These are phyloP conservation scores for Zaprionus ornatus DNA, from an alignment of 1,140 invertebrate species.

Conservation along the genomic window DNA sequence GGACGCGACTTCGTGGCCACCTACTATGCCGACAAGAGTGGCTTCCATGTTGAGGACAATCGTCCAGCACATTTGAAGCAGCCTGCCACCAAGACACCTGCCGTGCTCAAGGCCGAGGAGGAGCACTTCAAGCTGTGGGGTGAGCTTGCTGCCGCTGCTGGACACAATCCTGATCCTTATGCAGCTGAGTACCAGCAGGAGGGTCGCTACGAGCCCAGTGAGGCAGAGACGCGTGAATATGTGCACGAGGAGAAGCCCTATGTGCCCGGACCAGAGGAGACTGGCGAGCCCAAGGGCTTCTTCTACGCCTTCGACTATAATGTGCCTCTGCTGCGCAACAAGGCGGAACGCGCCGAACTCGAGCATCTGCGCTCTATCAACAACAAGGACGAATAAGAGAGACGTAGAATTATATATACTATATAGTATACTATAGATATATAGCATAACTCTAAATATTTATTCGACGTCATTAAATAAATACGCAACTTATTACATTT, in stretches of 20 bases:
- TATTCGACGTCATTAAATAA: constrained; percentile 68
- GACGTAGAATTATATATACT: constrained; percentile 14
- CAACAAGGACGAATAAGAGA: constrained; percentile 69
- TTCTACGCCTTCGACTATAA: constrained; percentile 88
- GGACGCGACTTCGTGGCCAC: constrained; percentile 84
- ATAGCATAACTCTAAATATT: constrained; percentile 64
- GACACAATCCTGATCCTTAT: constrained; percentile 84
- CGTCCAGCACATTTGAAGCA: constrained; percentile 86
- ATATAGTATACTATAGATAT: constrained; percentile 38
- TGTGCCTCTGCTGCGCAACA: constrained; percentile 84
- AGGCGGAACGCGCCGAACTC: constrained; percentile 76
- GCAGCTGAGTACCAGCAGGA: constrained; percentile 76
- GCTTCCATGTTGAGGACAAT: constrained; percentile 89
- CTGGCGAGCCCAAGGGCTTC: constrained; percentile 88
- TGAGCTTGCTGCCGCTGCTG: constrained; percentile 85
- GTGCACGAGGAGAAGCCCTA: constrained; percentile 73
- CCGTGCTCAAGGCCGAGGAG: constrained; percentile 86
- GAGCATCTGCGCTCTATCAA: constrained; percentile 72
- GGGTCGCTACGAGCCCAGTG: constrained; percentile 68
- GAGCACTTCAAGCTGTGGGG: constrained; percentile 87
- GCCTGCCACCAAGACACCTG: constrained; percentile 86
- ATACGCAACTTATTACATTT: constrained; percentile 58
- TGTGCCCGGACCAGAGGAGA: constrained; percentile 83
- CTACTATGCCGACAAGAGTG: constrained; percentile 87
- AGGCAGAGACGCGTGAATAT: constrained; percentile 63